These are phyloP conservation scores for Mionectes olivaceus DNA, from an alignment of 2,797 vertebrate species.

Conservation along the genomic window DNA sequence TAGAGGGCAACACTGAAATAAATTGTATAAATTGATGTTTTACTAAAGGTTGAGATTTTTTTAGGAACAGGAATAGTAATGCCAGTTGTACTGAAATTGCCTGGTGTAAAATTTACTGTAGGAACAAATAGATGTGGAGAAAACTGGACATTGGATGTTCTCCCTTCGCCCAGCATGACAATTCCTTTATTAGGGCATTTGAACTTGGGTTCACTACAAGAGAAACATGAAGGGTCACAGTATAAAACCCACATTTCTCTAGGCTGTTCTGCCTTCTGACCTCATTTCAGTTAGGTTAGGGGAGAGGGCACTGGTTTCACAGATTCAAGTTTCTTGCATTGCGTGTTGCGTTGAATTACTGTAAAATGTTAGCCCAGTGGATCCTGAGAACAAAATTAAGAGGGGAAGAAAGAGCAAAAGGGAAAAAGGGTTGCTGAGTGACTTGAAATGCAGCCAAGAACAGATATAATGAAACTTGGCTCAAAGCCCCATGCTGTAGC, in stretches of 20 bases:
- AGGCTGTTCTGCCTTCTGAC: conserved; percentile 27
- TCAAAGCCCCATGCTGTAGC: background rate
- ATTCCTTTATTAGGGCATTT: conserved; percentile 11
- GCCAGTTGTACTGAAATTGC: background rate
- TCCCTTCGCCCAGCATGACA: background rate
- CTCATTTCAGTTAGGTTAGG: background rate
- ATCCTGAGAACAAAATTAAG: conserved; percentile 61
- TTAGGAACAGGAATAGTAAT: background rate
- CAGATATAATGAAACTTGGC: conserved; percentile 47
- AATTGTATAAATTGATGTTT: background rate
- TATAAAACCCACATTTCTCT: background rate
- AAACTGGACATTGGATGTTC: background rate
- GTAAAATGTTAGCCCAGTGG: conserved; percentile 25
- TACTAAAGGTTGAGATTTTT: background rate
- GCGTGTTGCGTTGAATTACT: conserved; percentile 24
- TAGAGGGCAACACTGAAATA: background rate
- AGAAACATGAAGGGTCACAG: background rate
- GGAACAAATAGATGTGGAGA: background rate
- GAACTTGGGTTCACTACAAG: background rate
- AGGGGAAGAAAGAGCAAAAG: conserved; percentile 18
- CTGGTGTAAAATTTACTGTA: background rate
- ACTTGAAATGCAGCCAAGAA: conserved; percentile 53
- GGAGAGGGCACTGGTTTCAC: conserved; percentile 31
- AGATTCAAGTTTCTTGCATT: conserved; percentile 10
- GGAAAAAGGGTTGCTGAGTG: background rate